Evolutionary conservation across 1,140 invertebrate genomes (phyloP), one percentile per base, ranked within the genome.

Genomic region (Pachypsylla venusta): DNA sequence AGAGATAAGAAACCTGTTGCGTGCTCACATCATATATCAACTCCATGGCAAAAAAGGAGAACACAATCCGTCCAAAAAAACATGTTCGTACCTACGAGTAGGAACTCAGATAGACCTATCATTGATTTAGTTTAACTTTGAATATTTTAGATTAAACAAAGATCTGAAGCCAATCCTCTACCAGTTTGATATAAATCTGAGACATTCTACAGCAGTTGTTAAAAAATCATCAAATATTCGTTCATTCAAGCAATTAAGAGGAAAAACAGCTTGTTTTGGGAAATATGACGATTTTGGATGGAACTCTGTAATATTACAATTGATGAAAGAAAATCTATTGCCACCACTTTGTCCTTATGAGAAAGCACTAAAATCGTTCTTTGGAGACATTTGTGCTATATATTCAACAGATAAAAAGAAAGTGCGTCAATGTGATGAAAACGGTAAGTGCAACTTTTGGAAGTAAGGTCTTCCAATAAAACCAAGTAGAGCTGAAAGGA

Each of bases 201-300:
- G 78, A 19, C 75, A 81, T 65, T 75, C 78, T 22, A 81, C 83
- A 0, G 84, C 83, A 0, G 76, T 92, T 5, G 80, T 87, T 0
- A 81, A 75, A 62, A 76, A 73, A n/a, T 70, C 78, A 63, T 76
- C 81, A 0, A 70, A 70, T 7, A 77, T 82, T 35, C 70, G 71
- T 14, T 77, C 64, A 10, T 72, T 87, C 40, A 67, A 73, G 40
- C 80, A 87, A 66, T 67, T 89, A 24, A 72, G 73, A 65, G 80
- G 80, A 1, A 78, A 79, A 58, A 78, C 77, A 27, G 85, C 85
- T 1, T 88, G 84, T 66, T 80, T 87, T 63, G 78, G 83, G 1
- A 73, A 70, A 5, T 82, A 76, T 64, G 77, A 25, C 10, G 22
- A 25, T 28, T 12, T 25, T 5, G 26, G 26, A 55, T 55, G 22